Percentiles rank a stretch among this genome's conserved stretches.
Conservation (phyloP, 1,140 invertebrate genomes). For the Myzus persicae region DNA sequence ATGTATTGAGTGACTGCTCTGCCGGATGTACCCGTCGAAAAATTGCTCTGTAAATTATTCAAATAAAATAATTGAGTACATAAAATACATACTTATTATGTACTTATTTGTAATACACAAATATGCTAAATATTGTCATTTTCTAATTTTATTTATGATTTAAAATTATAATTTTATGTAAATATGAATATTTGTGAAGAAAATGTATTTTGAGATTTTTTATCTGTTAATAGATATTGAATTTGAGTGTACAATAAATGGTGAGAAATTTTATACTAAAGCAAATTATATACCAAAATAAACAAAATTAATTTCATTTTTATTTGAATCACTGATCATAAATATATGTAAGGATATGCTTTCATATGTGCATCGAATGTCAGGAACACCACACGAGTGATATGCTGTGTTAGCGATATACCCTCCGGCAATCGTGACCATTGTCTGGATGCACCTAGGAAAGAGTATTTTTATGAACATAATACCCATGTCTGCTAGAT, state of each 20-base stretch:
- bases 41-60: constrained; percentile 50
- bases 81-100: not conserved
- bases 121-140: not conserved
- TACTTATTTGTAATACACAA: not conserved
- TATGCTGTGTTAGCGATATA: not conserved
- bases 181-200: not conserved
- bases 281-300: not conserved
- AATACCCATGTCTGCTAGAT: not conserved
- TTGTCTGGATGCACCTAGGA: not conserved
- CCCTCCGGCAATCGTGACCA: not conserved
- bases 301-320: not conserved
- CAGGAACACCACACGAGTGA: not conserved
- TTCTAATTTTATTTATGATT: not conserved
- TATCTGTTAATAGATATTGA: not conserved
- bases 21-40: constrained; percentile 53
- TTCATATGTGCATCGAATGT: not conserved
- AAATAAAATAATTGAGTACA: constrained; percentile 29
- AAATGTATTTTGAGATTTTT: not conserved
- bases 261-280: not conserved
- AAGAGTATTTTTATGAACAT: constrained; percentile 12
- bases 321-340: not conserved
- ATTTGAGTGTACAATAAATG: no score
- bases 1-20: constrained; percentile 58
- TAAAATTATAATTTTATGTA: not conserved
- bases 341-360: not conserved